Percentiles rank a stretch among this genome's conserved stretches.
Conservation (phyloP, 2,888 invertebrate genomes). For the Andrena marginata region DNA sequence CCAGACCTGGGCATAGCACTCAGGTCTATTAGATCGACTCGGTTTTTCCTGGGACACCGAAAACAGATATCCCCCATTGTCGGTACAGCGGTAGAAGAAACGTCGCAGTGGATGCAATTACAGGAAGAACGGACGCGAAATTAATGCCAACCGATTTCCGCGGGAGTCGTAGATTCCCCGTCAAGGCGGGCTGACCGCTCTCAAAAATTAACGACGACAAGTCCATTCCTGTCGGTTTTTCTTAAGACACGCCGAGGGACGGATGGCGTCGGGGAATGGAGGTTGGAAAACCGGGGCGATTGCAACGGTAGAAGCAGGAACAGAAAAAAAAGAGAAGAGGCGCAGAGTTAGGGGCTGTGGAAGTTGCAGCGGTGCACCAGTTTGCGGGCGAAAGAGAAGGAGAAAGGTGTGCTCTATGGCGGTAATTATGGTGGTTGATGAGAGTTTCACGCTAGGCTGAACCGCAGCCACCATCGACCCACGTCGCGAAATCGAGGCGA, state of each 20-base stretch:
- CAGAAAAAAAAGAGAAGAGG: neutral
- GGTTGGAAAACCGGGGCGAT: neutral
- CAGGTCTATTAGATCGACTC: too few species aligned
- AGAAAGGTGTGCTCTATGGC: conserved; percentile 60
- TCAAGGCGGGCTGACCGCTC: conserved; percentile 3
- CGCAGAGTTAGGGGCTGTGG: neutral
- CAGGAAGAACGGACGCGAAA: conserved; percentile 41
- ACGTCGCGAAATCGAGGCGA: conserved; percentile 73
- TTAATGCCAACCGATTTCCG: conserved; percentile 51
- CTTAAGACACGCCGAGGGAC: neutral
- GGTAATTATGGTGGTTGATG: conserved; percentile 80
- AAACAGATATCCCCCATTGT: conserved; percentile 33
- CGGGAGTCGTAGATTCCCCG: conserved; percentile 8
- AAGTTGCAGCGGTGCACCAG: conserved; percentile 7
- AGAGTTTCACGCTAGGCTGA: conserved; percentile 79
- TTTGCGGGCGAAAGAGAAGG: conserved; percentile 43
- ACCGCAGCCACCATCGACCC: conserved; percentile 74
- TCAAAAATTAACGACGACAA: conserved; percentile 66
- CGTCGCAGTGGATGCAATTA: conserved; percentile 53
- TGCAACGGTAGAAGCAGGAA: neutral
- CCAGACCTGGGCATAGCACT: too few species aligned
- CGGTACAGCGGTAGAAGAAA: conserved; percentile 10
- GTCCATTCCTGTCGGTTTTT: conserved; percentile 44
- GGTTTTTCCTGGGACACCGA: neutral
- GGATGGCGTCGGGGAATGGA: neutral